These are phyloP conservation scores for Allacma fusca DNA, from an alignment of 2,888 invertebrate genomes.

Conservation along the genomic window DNA sequence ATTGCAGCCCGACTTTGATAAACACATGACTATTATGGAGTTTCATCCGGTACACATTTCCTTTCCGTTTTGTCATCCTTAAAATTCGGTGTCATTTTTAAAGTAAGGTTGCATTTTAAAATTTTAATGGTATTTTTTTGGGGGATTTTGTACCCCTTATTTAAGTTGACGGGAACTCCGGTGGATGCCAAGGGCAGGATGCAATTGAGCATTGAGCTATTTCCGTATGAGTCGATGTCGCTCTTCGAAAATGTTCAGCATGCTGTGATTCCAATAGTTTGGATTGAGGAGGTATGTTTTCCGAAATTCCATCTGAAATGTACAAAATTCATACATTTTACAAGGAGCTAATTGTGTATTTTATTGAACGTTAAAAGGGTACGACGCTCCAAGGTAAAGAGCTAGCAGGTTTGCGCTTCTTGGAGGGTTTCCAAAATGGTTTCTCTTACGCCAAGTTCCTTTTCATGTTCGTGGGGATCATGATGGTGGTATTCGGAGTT, in stretches of 20 bases:
- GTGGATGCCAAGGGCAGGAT: conserved; percentile 44
- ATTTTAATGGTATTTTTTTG: no score
- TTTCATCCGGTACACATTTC: conserved; percentile 31
- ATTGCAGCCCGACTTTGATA: conserved; percentile 28
- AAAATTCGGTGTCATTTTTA: no score
- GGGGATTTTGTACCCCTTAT: no score
- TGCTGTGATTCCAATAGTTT: conserved; percentile 48
- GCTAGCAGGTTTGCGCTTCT: not conserved
- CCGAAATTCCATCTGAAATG: not conserved
- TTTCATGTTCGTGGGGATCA: not conserved
- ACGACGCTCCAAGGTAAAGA: not conserved
- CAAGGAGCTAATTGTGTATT: not conserved
- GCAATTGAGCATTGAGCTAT: conserved; percentile 49
- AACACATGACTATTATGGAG: conserved; percentile 25
- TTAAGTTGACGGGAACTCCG: conserved; percentile 50
- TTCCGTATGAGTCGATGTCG: conserved; percentile 49
- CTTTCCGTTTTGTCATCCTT: no score
- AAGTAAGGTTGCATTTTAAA: no score
- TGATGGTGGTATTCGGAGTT: not conserved
- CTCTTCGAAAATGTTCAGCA: conserved; percentile 40
- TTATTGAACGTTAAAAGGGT: not conserved
- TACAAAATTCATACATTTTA: not conserved
- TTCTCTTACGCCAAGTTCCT: conserved; percentile 10
- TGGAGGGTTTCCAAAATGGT: conserved; percentile 10
- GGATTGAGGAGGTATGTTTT: conserved; percentile 48